Percentiles rank a stretch among this genome's conserved stretches.
phyloP scores from a whole-genome alignment of 2,888 invertebrate species.

The Clitarchus hookeri region DNA sequence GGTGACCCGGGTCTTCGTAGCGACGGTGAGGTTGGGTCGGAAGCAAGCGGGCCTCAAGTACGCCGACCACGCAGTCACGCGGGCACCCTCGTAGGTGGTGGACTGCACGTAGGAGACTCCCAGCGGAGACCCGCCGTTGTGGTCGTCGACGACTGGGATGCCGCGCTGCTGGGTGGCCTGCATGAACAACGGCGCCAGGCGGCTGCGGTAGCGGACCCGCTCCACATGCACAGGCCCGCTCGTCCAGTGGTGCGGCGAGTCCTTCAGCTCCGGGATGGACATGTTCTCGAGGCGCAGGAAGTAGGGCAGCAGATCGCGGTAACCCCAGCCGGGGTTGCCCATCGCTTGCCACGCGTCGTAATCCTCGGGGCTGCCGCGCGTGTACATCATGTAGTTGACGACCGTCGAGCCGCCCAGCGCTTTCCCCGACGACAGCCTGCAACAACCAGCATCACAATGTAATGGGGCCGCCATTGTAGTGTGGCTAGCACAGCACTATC shows the following conservation, averaged over 20 bases:
- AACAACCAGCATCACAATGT: conserved; percentile 56
- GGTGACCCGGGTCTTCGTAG: conserved; percentile 69
- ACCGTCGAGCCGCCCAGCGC: conserved; percentile 82
- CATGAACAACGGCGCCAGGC: conserved; percentile 66
- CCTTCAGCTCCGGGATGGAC: conserved; percentile 60
- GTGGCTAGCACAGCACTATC: too few species aligned
- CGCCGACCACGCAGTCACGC: conserved; percentile 81
- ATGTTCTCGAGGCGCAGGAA: conserved; percentile 80
- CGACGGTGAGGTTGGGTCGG: conserved; percentile 71
- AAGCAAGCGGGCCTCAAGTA: conserved; percentile 70
- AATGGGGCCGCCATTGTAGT: too few species aligned
- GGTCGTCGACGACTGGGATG: conserved; percentile 66
- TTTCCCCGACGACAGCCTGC: conserved; percentile 77
- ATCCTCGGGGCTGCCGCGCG: conserved; percentile 79
- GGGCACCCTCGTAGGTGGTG: conserved; percentile 69
- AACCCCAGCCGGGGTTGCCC: conserved; percentile 83
- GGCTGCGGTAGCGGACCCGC: conserved; percentile 66
- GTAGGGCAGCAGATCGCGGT: conserved; percentile 71
- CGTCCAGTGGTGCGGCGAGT: conserved; percentile 68
- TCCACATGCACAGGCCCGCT: conserved; percentile 72
- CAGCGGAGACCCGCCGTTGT: conserved; percentile 57
- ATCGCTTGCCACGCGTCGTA: conserved; percentile 80
- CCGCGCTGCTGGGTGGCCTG: conserved; percentile 71
- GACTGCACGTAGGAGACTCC: conserved; percentile 75
- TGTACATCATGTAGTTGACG: conserved; percentile 83